phyloP scores from a whole-genome alignment of 2,888 invertebrate species.

The Scaptomyza cyrtandrae region DNA sequence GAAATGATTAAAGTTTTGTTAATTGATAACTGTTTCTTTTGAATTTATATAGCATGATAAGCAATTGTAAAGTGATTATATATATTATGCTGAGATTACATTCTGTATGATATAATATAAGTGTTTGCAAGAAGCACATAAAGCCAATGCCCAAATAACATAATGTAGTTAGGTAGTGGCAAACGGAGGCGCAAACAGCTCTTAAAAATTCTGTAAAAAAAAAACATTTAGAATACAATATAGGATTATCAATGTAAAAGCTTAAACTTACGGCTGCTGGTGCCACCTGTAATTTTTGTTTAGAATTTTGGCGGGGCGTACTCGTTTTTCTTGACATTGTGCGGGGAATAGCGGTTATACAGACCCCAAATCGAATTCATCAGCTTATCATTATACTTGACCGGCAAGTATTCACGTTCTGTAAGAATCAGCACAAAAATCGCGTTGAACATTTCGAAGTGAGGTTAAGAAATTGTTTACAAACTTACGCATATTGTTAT shows the following conservation, averaged over 20 bases:
- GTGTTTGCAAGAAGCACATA: slow-evolving; percentile 30
- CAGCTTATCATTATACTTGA: slow-evolving; percentile 93
- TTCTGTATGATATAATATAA: slow-evolving; percentile 17
- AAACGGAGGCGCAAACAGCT: slow-evolving; percentile 38
- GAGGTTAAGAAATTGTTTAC: slow-evolving; percentile 7
- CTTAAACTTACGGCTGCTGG: slow-evolving; percentile 41
- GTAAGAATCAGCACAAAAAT: slow-evolving; percentile 67
- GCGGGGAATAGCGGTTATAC: slow-evolving; percentile 94
- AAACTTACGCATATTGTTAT: slow-evolving; percentile 81
- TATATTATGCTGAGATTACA: slow-evolving; percentile 27
- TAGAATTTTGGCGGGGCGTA: slow-evolving; percentile 54
- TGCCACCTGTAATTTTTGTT: slow-evolving; percentile 38
- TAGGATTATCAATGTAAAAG: not conserved
- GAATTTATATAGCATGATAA: slow-evolving; percentile 1
- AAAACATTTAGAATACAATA: not conserved
- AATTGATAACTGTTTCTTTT: slow-evolving; percentile 9
- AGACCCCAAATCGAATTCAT: slow-evolving; percentile 97
- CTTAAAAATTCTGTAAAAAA: slow-evolving; percentile 23
- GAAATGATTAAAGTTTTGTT: slow-evolving; percentile 52
- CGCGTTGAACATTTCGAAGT: too few species aligned
- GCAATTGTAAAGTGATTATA: slow-evolving; percentile 18
- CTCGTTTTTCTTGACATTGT: slow-evolving; percentile 91
- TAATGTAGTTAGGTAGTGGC: slow-evolving; percentile 26
- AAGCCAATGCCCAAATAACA: slow-evolving; percentile 29
- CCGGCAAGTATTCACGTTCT: slow-evolving; percentile 88